Evolutionary conservation across 1,140 invertebrate genomes (phyloP).

Genomic region (Aphis gossypii): DNA sequence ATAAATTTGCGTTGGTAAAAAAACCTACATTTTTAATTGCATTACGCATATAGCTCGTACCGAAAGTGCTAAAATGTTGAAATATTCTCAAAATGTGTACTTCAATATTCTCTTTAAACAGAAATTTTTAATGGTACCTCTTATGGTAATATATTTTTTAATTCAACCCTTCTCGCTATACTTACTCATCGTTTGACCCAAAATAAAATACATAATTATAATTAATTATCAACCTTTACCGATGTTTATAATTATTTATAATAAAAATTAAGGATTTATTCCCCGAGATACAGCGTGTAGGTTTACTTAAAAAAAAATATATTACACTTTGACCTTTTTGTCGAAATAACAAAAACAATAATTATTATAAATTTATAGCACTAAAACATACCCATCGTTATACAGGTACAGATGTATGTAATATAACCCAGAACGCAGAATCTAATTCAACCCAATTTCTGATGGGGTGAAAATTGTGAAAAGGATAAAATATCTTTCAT

Average conservation of each 20-base stretch:
- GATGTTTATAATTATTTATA: not conserved
- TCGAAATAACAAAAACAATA: not conserved
- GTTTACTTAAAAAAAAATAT: not conserved
- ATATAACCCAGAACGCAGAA: not conserved
- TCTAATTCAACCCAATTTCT: not conserved
- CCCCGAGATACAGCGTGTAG: not conserved
- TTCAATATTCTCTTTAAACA: not conserved
- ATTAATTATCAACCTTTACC: slow-evolving; percentile 7
- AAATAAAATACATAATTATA: slow-evolving; percentile 5
- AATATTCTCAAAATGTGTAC: not conserved
- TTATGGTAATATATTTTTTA: not conserved
- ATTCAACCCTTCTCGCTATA: not conserved
- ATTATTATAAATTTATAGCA: slow-evolving; percentile 20
- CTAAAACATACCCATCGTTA: not conserved
- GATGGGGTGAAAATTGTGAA: not conserved
- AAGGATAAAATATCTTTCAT: not conserved
- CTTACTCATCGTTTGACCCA: not conserved
- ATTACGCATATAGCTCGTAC: not conserved
- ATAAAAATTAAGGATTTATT: not conserved
- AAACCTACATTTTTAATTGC: not conserved
- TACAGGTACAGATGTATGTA: not conserved
- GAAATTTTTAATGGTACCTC: not conserved
- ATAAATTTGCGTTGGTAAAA: not conserved
- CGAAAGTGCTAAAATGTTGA: not conserved
- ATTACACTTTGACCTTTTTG: not conserved